Conservation (phyloP, 2,888 invertebrate genomes). For the Cyrtodaria siliqua region DNA sequence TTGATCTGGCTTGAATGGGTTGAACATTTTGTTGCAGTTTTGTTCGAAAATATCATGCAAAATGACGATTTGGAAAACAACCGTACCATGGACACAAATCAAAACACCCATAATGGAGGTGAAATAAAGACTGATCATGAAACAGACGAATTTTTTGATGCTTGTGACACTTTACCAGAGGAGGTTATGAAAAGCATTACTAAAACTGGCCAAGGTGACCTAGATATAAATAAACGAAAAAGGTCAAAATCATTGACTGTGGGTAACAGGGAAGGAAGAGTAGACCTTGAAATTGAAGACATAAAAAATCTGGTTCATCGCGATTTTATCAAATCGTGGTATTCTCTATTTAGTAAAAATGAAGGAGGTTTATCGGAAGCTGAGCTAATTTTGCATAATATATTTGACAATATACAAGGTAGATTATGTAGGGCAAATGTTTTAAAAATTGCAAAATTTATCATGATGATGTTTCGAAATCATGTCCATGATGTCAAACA, state of each 20-base stretch:
- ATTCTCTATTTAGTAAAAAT: conserved; percentile 68
- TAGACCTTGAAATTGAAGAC: conserved; percentile 15
- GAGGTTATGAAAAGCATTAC: too few species aligned
- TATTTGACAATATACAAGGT: conserved; percentile 50
- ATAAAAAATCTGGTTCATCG: conserved; percentile 53
- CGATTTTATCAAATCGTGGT: conserved; percentile 79
- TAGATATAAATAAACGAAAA: too few species aligned
- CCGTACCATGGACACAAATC: not conserved
- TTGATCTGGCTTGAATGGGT: conserved; percentile 16
- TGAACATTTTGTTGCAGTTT: not conserved
- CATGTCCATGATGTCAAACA: conserved; percentile 58
- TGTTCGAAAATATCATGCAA: not conserved
- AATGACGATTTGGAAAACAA: not conserved
- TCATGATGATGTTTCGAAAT: conserved; percentile 50
- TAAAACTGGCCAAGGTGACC: not conserved
- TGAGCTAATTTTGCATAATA: conserved; percentile 59
- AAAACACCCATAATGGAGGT: not conserved
- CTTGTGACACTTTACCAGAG: conserved; percentile 1
- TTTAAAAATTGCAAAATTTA: conserved; percentile 42
- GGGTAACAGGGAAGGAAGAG: not conserved
- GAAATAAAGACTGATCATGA: not conserved
- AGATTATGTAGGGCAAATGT: conserved; percentile 54
- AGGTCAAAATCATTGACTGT: too few species aligned
- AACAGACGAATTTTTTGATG: conserved; percentile 19
- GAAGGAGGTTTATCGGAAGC: conserved; percentile 66